Evolutionary conservation across 2,797 vertebrate genomes (phyloP).

Genomic region (Kryptolebias ocellatus): DNA sequence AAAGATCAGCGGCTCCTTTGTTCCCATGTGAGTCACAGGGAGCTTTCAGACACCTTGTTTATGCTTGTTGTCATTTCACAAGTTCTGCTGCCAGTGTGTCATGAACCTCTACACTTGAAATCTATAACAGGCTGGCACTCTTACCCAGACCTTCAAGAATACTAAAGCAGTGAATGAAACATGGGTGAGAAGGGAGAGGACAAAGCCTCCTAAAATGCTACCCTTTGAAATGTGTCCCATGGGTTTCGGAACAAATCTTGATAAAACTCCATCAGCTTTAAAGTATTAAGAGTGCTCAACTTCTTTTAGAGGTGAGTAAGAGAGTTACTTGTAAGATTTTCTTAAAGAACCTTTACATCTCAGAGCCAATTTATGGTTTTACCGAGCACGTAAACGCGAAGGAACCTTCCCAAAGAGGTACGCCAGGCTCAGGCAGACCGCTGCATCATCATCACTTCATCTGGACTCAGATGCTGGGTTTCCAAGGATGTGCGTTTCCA

Average conservation of each 20-base stretch:
- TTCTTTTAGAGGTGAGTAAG: conserved; percentile 40
- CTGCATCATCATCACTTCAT: conserved; percentile 67
- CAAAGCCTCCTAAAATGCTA: conserved; percentile 23
- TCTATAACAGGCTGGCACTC: conserved; percentile 36
- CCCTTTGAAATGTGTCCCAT: conserved; percentile 20
- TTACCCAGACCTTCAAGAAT: conserved; percentile 55
- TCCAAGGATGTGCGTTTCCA: conserved; percentile 71
- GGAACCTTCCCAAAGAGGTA: conserved; percentile 25
- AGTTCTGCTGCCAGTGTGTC: conserved; percentile 41
- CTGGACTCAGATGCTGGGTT: conserved; percentile 67
- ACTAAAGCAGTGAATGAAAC: conserved; percentile 58
- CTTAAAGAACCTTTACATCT: background rate
- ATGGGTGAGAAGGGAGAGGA: conserved; percentile 37
- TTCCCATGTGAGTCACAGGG: conserved; percentile 18
- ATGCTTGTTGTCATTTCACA: conserved; percentile 37
- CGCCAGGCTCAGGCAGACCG: conserved; percentile 45
- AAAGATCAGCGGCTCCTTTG: conserved; percentile 26
- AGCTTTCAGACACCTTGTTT: conserved; percentile 48
- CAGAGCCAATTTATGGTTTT: background rate
- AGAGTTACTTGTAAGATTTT: background rate
- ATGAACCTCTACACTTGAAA: conserved; percentile 29
- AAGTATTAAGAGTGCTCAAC: conserved; percentile 19
- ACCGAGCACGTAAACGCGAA: background rate
- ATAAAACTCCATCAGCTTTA: conserved; percentile 15
- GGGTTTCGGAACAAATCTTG: background rate